Conservation (phyloP, 2,113 vertebrate species). For the Chitala chitala region DNA sequence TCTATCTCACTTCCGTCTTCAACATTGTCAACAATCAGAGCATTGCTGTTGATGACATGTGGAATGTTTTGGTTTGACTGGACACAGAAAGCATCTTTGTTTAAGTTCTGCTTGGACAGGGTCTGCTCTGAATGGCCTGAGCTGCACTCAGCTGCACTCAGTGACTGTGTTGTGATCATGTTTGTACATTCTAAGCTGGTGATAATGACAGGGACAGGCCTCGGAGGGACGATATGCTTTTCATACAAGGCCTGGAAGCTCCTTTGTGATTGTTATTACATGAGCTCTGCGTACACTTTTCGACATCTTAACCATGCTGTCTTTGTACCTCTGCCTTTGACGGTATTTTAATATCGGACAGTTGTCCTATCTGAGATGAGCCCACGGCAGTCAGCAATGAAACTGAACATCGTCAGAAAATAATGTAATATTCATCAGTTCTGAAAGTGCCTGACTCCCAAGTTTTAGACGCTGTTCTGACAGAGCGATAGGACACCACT, state of each 20-base stretch:
- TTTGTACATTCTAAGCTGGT: conserved; percentile 33
- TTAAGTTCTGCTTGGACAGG: conserved; percentile 56
- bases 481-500: too few species aligned
- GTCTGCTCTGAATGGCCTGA: conserved; percentile 56
- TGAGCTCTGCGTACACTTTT: conserved; percentile 6
- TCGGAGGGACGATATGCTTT: conserved; percentile 9
- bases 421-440: not conserved
- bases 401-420: not conserved
- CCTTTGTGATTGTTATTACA: conserved; percentile 20
- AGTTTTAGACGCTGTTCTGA: not conserved
- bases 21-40: conserved; percentile 15
- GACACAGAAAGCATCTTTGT: conserved; percentile 33
- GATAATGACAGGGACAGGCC: conserved; percentile 33
- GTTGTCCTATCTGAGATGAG: not conserved
- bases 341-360: not conserved
- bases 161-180: too few species aligned
- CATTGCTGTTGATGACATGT: conserved; percentile 40
- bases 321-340: too few species aligned
- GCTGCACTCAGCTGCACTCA: conserved; percentile 48
- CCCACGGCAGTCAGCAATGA: not conserved
- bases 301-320: too few species aligned
- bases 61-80: conserved; percentile 34
- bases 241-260: not conserved
- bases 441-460: not conserved
- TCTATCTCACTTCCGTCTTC: not conserved